phyloP scores from a whole-genome alignment of 2,113 vertebrate species.

The Coryphaenoides rupestris region DNA sequence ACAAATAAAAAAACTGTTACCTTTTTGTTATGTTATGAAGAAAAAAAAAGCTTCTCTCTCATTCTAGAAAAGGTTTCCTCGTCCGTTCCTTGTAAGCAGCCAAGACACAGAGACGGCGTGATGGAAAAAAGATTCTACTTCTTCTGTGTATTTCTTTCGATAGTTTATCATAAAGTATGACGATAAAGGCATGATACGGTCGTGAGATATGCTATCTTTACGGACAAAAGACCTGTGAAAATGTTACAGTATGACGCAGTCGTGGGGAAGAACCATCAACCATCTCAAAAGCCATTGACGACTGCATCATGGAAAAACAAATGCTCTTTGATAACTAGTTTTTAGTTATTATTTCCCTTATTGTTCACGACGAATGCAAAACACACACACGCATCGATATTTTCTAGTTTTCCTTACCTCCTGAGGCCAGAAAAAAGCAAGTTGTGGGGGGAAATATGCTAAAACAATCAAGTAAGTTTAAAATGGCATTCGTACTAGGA shows the following conservation, averaged over 20 bases:
- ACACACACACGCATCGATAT: not conserved
- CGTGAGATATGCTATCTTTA: no score
- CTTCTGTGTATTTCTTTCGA: no score
- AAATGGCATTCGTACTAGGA: conserved; percentile 29
- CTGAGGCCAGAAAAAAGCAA: conserved; percentile 1
- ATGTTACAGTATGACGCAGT: no score
- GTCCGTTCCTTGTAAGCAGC: conserved; percentile 42
- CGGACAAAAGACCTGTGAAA: no score
- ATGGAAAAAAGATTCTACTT: no score
- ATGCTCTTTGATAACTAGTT: not conserved
- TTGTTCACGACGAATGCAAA: conserved; percentile 1
- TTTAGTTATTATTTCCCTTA: not conserved
- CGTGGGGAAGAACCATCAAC: no score
- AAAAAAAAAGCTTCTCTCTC: conserved; percentile 35
- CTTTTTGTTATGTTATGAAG: conserved; percentile 11
- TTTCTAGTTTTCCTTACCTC: not conserved
- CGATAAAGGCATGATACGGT: no score
- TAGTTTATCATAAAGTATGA: no score
- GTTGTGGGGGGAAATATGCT: not conserved
- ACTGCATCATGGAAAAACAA: no score
- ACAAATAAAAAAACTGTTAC: conserved; percentile 38
- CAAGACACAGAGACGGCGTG: conserved; percentile 14
- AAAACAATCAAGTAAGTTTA: conserved; percentile 17
- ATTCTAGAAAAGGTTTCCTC: conserved; percentile 27
- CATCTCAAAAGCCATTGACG: no score